Conservation (phyloP, 2,797 vertebrate species). For the Malacoraja senta region DNA sequence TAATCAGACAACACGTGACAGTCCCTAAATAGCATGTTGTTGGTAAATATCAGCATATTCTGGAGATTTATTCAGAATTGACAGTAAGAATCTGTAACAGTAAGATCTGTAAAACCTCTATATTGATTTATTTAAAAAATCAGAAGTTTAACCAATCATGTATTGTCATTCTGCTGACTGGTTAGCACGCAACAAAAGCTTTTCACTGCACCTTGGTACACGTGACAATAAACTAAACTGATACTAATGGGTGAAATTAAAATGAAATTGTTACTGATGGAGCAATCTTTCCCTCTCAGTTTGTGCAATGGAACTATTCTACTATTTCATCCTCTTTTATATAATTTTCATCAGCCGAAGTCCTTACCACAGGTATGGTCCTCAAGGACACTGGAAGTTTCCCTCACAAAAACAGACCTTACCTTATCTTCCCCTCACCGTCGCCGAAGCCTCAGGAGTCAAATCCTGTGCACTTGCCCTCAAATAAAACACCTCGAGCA, state of each 20-base stretch:
- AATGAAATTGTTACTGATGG: not conserved
- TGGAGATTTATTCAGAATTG: not conserved
- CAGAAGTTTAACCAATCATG: not conserved
- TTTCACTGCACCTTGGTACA: too few species aligned
- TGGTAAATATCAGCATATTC: not conserved
- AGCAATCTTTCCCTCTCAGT: not conserved
- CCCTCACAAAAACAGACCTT: too few species aligned
- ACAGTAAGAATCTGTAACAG: not conserved
- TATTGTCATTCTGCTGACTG: too few species aligned
- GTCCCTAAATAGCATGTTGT: not conserved
- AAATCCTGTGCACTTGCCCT: too few species aligned
- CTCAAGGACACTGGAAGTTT: too few species aligned
- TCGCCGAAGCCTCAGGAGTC: too few species aligned
- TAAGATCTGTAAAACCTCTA: not conserved
- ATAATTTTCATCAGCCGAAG: not conserved
- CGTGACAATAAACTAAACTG: not conserved
- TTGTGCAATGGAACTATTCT: not conserved
- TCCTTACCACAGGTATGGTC: not conserved
- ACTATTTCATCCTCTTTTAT: not conserved
- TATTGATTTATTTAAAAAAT: not conserved
- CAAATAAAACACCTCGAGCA: too few species aligned
- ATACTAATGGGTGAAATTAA: not conserved
- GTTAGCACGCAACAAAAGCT: too few species aligned
- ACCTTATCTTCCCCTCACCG: too few species aligned
- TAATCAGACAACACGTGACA: not conserved